Evolutionary conservation across 2,113 vertebrate species (phyloP).

Genomic region (Lepus europaeus): DNA sequence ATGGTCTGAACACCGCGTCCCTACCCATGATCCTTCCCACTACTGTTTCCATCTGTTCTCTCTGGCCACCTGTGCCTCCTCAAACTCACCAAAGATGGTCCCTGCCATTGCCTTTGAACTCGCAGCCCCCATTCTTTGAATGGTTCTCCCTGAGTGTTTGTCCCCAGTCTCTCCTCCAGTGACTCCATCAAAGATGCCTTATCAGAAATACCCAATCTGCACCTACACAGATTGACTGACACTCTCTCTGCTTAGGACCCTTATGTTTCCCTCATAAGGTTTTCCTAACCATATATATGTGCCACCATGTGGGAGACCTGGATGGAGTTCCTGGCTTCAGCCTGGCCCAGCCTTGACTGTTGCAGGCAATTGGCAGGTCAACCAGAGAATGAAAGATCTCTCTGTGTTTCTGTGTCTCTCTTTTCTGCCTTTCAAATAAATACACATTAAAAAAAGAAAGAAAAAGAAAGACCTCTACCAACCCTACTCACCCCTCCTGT

Average conservation of each 20-base stretch:
- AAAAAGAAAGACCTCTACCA: neutral
- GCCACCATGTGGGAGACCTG: too few relatives aligned
- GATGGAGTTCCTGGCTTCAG: too few relatives aligned
- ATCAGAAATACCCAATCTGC: neutral
- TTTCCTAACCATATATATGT: neutral
- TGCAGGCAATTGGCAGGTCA: too few relatives aligned
- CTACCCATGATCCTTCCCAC: too few relatives aligned
- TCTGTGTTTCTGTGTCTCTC: too few relatives aligned
- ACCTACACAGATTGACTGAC: accelerated
- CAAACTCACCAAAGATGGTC: neutral
- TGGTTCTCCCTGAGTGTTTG: neutral
- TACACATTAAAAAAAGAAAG: too few relatives aligned
- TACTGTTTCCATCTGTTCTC: too few relatives aligned
- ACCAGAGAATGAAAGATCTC: too few relatives aligned
- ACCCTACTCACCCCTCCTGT: neutral
- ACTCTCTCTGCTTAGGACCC: neutral
- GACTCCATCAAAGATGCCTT: neutral
- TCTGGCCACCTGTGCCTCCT: neutral
- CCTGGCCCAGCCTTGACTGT: too few relatives aligned
- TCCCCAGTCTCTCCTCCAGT: neutral
- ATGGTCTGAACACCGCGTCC: neutral
- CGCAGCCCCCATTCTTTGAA: neutral
- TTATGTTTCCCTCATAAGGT: neutral
- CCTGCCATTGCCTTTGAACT: neutral
- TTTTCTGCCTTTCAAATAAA: too few relatives aligned